Evolutionary conservation across 2,113 vertebrate genomes (phyloP).

Genomic region (Aspiorhynchus laticeps): DNA sequence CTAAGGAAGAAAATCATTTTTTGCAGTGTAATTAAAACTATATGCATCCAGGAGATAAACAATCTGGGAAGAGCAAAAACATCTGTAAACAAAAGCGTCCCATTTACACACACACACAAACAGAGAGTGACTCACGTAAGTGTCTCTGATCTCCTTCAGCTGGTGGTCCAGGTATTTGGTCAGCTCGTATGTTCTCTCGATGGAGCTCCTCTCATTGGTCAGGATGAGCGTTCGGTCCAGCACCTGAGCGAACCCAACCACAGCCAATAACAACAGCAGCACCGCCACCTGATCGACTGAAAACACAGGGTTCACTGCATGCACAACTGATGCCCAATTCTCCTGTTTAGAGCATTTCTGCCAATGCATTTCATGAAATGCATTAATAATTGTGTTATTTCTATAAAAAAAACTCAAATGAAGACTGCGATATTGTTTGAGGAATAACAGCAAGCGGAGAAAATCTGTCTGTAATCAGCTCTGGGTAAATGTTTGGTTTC

Average conservation of each 20-base stretch:
- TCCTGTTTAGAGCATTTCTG: not conserved
- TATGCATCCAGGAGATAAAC: not conserved
- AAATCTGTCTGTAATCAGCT: conserved; percentile 13
- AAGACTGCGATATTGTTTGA: not conserved
- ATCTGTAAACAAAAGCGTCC: conserved; percentile 42
- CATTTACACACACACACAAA: conserved; percentile 21
- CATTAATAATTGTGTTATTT: not conserved
- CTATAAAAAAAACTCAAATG: no score
- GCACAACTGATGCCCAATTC: not conserved
- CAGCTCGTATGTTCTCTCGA: conserved; percentile 95
- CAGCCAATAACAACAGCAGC: conserved; percentile 81
- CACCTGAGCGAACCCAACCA: conserved; percentile 78
- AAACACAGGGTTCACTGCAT: not conserved
- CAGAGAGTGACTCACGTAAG: conserved; percentile 84
- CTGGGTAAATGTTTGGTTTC: not conserved
- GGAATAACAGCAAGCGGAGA: not conserved
- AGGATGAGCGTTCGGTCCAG: conserved; percentile 81
- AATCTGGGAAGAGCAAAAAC: conserved; percentile 7
- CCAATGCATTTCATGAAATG: not conserved
- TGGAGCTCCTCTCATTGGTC: conserved; percentile 85
- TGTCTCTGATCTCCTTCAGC: conserved; percentile 91
- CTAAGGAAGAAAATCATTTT: no score
- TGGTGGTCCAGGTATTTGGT: conserved; percentile 97
- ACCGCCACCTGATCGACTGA: conserved; percentile 71
- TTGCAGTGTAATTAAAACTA: not conserved